Conservation (phyloP, 1,140 invertebrate genomes). For the Amyelois transitella region DNA sequence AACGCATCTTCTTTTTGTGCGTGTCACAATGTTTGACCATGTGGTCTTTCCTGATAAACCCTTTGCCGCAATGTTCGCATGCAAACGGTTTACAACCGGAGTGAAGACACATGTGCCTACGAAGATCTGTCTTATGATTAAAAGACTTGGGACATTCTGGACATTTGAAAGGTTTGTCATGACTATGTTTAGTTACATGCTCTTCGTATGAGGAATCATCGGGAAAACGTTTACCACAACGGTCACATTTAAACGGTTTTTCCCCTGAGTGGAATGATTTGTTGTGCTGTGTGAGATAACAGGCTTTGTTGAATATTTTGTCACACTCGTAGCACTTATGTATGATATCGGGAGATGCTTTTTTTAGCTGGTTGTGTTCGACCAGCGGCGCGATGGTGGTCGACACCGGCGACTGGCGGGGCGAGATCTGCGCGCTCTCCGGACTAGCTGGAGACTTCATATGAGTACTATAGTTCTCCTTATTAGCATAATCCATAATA, state of each 20-base stretch:
- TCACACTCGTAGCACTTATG: slow-evolving; percentile 88
- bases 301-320: slow-evolving; percentile 89
- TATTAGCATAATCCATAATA: slow-evolving; percentile 70
- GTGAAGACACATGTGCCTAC: slow-evolving; percentile 91
- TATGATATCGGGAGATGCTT: slow-evolving; percentile 48
- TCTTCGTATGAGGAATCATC: slow-evolving; percentile 79
- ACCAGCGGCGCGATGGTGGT: slow-evolving; percentile 62
- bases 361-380: slow-evolving; percentile 63
- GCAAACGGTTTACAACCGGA: slow-evolving; percentile 87
- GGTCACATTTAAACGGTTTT: slow-evolving; percentile 88
- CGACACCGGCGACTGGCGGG: slow-evolving; percentile 55
- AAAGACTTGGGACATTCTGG: slow-evolving; percentile 88
- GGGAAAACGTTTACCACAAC: slow-evolving; percentile 89
- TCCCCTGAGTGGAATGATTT: slow-evolving; percentile 91
- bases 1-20: slow-evolving; percentile 76
- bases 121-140: slow-evolving; percentile 91
- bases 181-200: slow-evolving; percentile 85
- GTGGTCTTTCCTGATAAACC: slow-evolving; percentile 95
- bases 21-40: slow-evolving; percentile 95
- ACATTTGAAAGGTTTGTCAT: slow-evolving; percentile 92
- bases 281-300: slow-evolving; percentile 92
- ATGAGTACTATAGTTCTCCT: slow-evolving; percentile 70
- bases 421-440: slow-evolving; percentile 59
- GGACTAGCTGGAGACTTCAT: slow-evolving; percentile 69
- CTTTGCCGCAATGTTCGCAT: slow-evolving; percentile 88